Evolutionary conservation across 2,797 vertebrate genomes (phyloP), one percentile per base, ranked within the genome.

Genomic region (Enteromius argenteus): DNA sequence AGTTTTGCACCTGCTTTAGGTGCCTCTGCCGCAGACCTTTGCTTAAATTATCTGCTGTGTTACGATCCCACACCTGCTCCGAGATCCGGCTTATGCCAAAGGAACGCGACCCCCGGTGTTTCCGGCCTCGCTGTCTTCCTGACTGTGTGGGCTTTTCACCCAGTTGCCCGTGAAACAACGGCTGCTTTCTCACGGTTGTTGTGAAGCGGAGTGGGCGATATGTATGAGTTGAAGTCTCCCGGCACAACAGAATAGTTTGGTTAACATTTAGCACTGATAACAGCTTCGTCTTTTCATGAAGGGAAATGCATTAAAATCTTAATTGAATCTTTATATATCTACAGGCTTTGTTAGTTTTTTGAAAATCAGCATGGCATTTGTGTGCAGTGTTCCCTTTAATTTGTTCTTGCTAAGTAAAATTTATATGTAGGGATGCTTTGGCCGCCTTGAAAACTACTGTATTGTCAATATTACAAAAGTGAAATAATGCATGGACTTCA

Each of bases 31-130:
- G 56, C 73, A 83, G 80, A 88, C 71, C 84, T 86, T 80, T 85
- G 77, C 84, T 87, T 85, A 87, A 90, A 87, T 90, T 79, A 86
- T 86, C 82, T 77, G 87, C 83, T 85, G 87, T 87, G 86, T 87
- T 87, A 84, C 76, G 68, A 75, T 83, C 86, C 81, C 85, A 86
- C 88, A 88, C 88, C 89, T 86, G 87, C 82, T 89, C 73, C 6
- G 14, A 86, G 79, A 86, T 77, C 49, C 56, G 76, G 64, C 4
- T 32, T 4, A 53, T 86, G 88, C 88, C 86, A 89, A 56, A 83
- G 76, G 82, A 84, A 46, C 82, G 53, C 13, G 49, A 44, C 75
- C 84, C 77, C 83, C 79, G 23, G 78, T 74, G 71, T 30, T 83
- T 89, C 87, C 79, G 71, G 81, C 68, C 66, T 64, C 49, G 60